Evolutionary conservation across 2,888 invertebrate genomes (phyloP), one percentile per base, ranked within the genome.

Genomic region (Drosophila borborema): DNA sequence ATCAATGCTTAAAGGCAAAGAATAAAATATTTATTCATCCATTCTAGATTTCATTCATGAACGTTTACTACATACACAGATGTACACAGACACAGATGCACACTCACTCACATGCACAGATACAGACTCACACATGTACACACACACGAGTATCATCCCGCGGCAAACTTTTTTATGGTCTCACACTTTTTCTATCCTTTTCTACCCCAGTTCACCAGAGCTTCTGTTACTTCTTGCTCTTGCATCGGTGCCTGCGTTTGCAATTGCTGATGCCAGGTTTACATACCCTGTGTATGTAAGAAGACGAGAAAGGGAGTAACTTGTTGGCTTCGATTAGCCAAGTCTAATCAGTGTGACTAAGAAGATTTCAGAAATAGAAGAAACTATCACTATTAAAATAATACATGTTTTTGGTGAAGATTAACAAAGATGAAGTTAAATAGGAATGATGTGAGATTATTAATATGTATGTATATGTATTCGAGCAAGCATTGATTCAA

Each of bases 31-130:
- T 85, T 85, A 82, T 82, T 86, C 84, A 78, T 80, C 80, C 82
- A 87, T 85, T 89, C 89, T 81, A 74, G 88, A 82, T 86, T 86
- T 89, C 82, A 89, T 86, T 87, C 89, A 86, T 86, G 85, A 90
- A 82, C 77, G 71, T 76, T 80, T 85, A 70, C 75, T 79, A 49
- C 59, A 54, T 18, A 43, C 18, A 45, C 12, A 62, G 31, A 31
- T 31, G 34, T n/a, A 43, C 18, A 45, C 14, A 49, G 18, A 16
- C 48, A 51, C n/a, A 31, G 9, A n/a, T 74, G 36, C 40, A 46
- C 16, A 41, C 10, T 23, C 10, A 53, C 7, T 40, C 41, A 34
- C 10, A 53, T 7, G 7, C n/a, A 41, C 10, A 43, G 36, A 28
- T 14, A 38, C 38, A 46, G 9, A 31, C 10, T 34, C 6, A 34